Conservation (phyloP, 2,888 invertebrate genomes). For the Sepioteuthis lessoniana region DNA sequence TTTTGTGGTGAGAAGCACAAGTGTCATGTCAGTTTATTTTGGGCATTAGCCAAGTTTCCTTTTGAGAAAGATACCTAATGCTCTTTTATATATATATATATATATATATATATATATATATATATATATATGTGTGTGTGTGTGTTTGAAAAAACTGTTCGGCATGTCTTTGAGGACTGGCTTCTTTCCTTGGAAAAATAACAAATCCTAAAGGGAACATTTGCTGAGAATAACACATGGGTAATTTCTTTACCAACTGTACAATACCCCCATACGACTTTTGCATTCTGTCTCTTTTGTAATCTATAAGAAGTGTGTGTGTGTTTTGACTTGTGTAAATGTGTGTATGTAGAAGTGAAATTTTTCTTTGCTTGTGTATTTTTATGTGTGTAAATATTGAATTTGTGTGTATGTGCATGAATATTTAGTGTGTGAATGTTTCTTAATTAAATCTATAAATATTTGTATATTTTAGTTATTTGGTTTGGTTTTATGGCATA, state of each 20-base stretch:
- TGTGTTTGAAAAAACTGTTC: neutral
- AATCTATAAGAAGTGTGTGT: neutral
- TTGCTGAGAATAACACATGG: neutral
- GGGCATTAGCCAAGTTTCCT: too few species aligned
- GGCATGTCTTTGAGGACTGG: slow-evolving; percentile 23
- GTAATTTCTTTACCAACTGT: neutral
- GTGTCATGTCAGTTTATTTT: too few species aligned
- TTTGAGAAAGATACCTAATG: too few species aligned
- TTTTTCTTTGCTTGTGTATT: neutral
- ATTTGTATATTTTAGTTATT: too few species aligned
- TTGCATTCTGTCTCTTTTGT: neutral
- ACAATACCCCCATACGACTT: neutral
- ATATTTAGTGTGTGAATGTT: neutral
- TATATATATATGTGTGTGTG: too few species aligned
- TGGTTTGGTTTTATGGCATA: too few species aligned
- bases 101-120: too few species aligned
- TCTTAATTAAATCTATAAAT: too few species aligned
- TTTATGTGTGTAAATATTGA: neutral
- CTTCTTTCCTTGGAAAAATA: neutral
- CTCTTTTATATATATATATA: too few species aligned
- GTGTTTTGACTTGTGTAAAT: neutral
- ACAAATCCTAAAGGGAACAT: neutral
- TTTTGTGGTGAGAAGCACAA: too few species aligned
- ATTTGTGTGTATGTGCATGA: neutral
- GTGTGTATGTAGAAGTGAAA: neutral